These are phyloP conservation scores for Esox lucius DNA, from an alignment of 2,797 vertebrate species.

Conservation along the genomic window DNA sequence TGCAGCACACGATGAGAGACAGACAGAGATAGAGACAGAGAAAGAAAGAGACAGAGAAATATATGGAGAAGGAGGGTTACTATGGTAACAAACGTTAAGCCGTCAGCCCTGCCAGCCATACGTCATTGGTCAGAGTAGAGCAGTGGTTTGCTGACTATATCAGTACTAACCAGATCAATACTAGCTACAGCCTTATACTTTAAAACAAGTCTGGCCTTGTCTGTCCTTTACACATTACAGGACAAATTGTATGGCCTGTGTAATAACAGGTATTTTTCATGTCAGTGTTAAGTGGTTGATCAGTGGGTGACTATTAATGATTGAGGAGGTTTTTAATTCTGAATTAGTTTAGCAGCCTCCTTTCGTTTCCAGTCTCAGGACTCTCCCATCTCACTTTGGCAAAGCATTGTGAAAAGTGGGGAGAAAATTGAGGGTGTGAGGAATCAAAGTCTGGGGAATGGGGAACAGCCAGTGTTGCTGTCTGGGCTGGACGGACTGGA, in stretches of 20 bases:
- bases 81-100: conserved; percentile 58
- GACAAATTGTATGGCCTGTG: neutral
- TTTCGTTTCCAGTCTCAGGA: neutral
- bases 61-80: conserved; percentile 70
- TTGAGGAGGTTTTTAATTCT: neutral
- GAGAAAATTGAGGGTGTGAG: neutral
- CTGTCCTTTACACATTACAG: neutral
- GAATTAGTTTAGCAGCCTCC: neutral
- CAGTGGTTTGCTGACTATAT: neutral
- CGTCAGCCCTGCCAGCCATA: conserved; percentile 20
- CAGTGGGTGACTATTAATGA: neutral
- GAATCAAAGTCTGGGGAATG: conserved; percentile 5
- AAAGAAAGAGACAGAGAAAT: conserved; percentile 51
- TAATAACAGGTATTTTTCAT: neutral
- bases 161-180: neutral
- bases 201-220: neutral
- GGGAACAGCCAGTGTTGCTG: neutral
- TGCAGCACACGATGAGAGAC: conserved; percentile 64
- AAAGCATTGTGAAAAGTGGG: neutral
- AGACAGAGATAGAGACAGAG: neutral
- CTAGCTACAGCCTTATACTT: neutral
- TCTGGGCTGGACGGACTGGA: neutral
- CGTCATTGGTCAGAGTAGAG: conserved; percentile 37
- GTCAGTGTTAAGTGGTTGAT: neutral
- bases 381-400: neutral